Evolutionary conservation across 2,888 invertebrate genomes (phyloP).

Genomic region (Hedya salicella): DNA sequence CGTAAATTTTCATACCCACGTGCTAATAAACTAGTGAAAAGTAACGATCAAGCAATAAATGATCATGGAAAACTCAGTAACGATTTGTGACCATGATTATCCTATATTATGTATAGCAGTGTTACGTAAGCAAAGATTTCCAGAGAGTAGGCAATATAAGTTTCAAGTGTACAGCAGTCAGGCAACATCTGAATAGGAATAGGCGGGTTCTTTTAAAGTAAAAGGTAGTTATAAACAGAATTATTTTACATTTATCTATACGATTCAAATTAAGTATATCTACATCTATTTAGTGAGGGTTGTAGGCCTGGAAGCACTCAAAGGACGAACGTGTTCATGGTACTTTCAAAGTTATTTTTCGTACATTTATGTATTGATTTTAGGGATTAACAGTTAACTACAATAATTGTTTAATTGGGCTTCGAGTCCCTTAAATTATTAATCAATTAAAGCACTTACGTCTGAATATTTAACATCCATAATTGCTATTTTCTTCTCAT

Average conservation of each 20-base stretch:
- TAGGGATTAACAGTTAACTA: no score
- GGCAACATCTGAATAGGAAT: background rate
- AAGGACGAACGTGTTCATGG: no score
- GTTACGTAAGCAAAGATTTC: constrained; percentile 34
- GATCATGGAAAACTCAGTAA: constrained; percentile 14
- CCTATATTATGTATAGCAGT: background rate
- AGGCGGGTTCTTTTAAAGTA: background rate
- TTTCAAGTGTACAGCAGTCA: no score
- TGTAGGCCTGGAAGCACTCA: background rate
- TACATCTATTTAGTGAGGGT: no score
- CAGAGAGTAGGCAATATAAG: background rate
- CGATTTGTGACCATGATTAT: background rate
- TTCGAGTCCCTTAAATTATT: background rate
- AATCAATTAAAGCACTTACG: constrained; percentile 62
- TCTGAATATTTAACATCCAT: constrained; percentile 71
- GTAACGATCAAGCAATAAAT: constrained; percentile 1
- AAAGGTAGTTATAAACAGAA: background rate
- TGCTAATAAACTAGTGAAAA: constrained; percentile 19
- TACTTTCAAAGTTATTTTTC: no score
- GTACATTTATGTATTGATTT: no score
- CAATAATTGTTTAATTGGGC: no score
- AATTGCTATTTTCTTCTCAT: constrained; percentile 63
- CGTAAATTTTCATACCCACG: constrained; percentile 14
- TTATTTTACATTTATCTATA: background rate
- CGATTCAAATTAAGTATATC: no score